Evolutionary conservation across 2,888 invertebrate species (phyloP).

Genomic region (Eledona agricola): DNA sequence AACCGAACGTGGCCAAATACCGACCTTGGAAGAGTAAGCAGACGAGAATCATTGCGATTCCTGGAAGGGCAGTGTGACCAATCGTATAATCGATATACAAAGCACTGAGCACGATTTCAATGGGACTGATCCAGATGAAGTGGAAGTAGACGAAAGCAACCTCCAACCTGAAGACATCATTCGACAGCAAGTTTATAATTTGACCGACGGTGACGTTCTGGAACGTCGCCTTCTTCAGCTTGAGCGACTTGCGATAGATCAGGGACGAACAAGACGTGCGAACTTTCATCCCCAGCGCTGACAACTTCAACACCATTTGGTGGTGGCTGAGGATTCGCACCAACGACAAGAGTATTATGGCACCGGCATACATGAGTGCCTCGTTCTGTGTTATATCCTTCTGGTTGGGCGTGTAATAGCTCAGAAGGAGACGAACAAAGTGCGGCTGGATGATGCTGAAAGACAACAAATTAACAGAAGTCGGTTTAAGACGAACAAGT

Average conservation of each 20-base stretch:
- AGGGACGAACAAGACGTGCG: conserved; percentile 68
- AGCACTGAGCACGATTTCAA: conserved; percentile 77
- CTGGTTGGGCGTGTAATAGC: conserved; percentile 48
- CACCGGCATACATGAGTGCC: conserved; percentile 36
- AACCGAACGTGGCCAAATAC: conserved; percentile 27
- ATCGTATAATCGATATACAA: conserved; percentile 70
- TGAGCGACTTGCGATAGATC: conserved; percentile 76
- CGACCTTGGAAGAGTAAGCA: conserved; percentile 63
- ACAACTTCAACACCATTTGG: conserved; percentile 1
- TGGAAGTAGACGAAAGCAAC: conserved; percentile 79
- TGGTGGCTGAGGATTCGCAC: conserved; percentile 7
- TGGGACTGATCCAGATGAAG: conserved; percentile 81
- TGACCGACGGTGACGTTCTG: conserved; percentile 81
- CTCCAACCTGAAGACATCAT: conserved; percentile 89
- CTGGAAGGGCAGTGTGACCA: conserved; percentile 65
- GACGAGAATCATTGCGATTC: conserved; percentile 65
- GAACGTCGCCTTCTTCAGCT: conserved; percentile 81
- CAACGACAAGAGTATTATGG: conserved; percentile 4
- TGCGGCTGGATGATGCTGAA: conserved; percentile 50
- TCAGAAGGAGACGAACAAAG: conserved; percentile 49
- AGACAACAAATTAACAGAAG: neutral
- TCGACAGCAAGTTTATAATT: conserved; percentile 70
- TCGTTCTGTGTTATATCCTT: conserved; percentile 41
- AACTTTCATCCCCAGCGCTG: conserved; percentile 1
- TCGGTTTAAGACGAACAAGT: conserved; percentile 2